Base-by-base conservation (phyloP, 1,140 invertebrate species). In the Drosophila sp. region DNA sequence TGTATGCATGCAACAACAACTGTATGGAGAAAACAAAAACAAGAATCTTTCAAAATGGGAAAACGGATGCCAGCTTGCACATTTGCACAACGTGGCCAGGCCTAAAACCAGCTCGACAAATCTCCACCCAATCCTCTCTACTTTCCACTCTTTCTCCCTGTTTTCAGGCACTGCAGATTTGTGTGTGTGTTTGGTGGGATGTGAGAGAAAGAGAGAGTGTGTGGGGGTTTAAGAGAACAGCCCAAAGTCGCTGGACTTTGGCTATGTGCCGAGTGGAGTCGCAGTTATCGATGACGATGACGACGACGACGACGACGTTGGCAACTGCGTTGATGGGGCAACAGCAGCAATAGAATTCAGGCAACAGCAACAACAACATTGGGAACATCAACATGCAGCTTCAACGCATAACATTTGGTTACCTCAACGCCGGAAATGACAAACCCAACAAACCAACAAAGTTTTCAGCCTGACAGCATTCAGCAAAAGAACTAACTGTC, bases 51-150 rank as follows among this genome's bases (percentile, higher is more conserved):
- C 69, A 74, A 89, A 89, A 89, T 89, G 83, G 82, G 70, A 83
- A 82, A 79, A 79, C 79, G 83, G 80, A 89, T 89, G 83, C 83
- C 80, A 89, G 83, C 83, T 89, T 89, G 83, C 79, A 89, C 83
- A 87, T 86, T 86, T 89, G 79, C 79, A 89, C 83, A 89, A 89
- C 84, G 83, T 81, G 61, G 67, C 36, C 63, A 27, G 57, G 58
- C 51, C 64, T 65, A 62, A 51, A 69, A 25, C 57, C 25, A 53
- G 36, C 21, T 27, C 27, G 13, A 11, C 25, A 18, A 56, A 18
- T 11, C 25, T 40, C 14, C 25, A 34, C 14, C 25, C 34, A 14
- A 34, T 11, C 14, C 14, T 34, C 53, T 29, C 18, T 25, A 13
- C 45, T 27, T 6, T 9, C 66, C 40, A 8, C 14, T 29, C 7